A percentile compares a stretch with the other conserved stretches of the same genome.
Evolutionary conservation across 2,797 vertebrate species (phyloP).

Genomic region (Pterois miles): DNA sequence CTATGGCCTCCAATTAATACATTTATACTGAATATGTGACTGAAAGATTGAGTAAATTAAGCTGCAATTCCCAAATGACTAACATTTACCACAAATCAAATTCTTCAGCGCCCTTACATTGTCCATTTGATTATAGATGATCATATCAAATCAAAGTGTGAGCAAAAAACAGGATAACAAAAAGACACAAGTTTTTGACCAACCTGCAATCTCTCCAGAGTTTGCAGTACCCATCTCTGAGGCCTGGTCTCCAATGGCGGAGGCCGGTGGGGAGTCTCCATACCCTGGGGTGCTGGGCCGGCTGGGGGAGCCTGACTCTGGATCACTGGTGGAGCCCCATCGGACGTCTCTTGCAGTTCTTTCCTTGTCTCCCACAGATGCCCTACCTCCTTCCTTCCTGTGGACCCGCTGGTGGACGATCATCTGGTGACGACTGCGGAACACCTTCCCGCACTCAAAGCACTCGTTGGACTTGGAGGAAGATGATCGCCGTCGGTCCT

Average conservation of each 20-base stretch:
- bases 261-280: conserved; percentile 85
- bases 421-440: conserved; percentile 96
- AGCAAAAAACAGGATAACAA: neutral
- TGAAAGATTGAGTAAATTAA: neutral
- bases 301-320: conserved; percentile 88
- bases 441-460: conserved; percentile 95
- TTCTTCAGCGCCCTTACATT: neutral
- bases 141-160: neutral
- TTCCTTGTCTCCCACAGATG: conserved; percentile 77
- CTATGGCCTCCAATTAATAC: neutral
- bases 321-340: conserved; percentile 90
- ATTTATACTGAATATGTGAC: neutral
- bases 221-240: conserved; percentile 87
- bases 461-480: conserved; percentile 89
- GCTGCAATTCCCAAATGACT: neutral
- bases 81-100: neutral
- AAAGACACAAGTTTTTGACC: conserved; percentile 29
- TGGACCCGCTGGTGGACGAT: conserved; percentile 93
- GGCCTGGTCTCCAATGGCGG: conserved; percentile 70
- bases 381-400: conserved; percentile 80
- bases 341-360: conserved; percentile 78
- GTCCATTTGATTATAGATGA: neutral
- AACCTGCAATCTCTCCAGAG: conserved; percentile 74
- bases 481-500: conserved; percentile 77
- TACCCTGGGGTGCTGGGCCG: conserved; percentile 91